Conservation (phyloP, 1,140 invertebrate genomes). For the Thereuonema tuberculata region DNA sequence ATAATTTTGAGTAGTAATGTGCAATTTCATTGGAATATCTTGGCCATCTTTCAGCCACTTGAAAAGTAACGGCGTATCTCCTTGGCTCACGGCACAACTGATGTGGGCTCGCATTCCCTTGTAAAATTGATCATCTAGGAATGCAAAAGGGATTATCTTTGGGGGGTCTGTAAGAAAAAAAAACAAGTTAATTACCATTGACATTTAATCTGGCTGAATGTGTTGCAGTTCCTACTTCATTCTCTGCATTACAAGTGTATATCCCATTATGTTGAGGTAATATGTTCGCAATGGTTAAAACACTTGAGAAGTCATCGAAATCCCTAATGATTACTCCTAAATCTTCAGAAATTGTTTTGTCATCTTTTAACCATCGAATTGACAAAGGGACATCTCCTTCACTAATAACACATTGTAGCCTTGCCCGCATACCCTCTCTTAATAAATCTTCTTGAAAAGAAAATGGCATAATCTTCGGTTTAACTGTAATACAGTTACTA, state of each 20-base stretch:
- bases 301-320: constrained; percentile 59
- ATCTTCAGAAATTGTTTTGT: constrained; percentile 37
- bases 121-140: constrained; percentile 37
- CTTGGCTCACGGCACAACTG: constrained; percentile 68
- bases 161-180: constrained; percentile 54
- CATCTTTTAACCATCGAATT: constrained; percentile 60
- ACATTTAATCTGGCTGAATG: constrained; percentile 58
- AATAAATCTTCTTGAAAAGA: constrained; percentile 38
- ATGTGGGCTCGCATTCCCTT: constrained; percentile 42
- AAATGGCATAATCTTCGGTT: constrained; percentile 35
- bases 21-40: constrained; percentile 31
- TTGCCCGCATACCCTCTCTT: constrained; percentile 33
- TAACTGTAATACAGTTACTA: constrained; percentile 37
- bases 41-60: constrained; percentile 63
- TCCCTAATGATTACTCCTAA: constrained; percentile 40
- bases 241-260: constrained; percentile 55
- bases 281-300: constrained; percentile 60
- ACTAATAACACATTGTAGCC: constrained; percentile 78
- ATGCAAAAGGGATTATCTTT: constrained; percentile 63
- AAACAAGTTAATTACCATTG: constrained; percentile 30
- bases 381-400: constrained; percentile 85
- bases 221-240: constrained; percentile 53
- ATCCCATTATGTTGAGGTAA: constrained; percentile 60
- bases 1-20: not conserved
- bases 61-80: constrained; percentile 57